phyloP scores from a whole-genome alignment of 2,113 vertebrate species.

The Oreotrochilus melanogaster region DNA sequence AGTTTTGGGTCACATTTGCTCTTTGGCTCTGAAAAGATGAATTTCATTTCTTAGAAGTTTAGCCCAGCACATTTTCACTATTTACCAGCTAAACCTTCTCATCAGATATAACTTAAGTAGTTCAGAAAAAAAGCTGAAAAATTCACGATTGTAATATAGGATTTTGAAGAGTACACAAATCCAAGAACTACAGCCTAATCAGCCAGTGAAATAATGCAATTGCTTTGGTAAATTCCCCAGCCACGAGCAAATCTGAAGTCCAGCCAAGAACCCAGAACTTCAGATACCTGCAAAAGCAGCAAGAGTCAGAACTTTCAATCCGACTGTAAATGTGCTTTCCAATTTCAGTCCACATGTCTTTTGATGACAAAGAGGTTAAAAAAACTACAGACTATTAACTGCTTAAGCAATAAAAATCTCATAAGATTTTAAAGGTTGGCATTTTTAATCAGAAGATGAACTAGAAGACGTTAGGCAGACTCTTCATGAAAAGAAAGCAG shows the following conservation, averaged over 20 bases:
- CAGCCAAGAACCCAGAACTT: constrained; percentile 9
- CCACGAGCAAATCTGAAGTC: not conserved
- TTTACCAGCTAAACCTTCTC: not conserved
- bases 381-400: not conserved
- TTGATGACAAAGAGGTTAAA: not conserved
- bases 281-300: not conserved
- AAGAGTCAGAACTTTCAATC: not conserved
- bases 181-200: not conserved
- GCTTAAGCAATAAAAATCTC: not conserved
- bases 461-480: not conserved
- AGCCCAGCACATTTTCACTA: fast-evolving
- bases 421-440: not conserved
- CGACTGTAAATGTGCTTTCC: fast-evolving
- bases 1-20: not conserved
- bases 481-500: not conserved
- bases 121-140: not conserved
- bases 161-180: not conserved
- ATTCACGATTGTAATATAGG: not conserved
- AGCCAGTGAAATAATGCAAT: not conserved
- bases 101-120: not conserved
- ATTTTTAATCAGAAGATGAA: not conserved
- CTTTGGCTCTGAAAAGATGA: not conserved
- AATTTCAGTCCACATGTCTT: not conserved
- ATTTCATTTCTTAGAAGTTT: not conserved
- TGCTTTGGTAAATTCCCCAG: constrained; percentile 6